Conservation (phyloP, 2,113 vertebrate species). For the Apodemus speciosus region DNA sequence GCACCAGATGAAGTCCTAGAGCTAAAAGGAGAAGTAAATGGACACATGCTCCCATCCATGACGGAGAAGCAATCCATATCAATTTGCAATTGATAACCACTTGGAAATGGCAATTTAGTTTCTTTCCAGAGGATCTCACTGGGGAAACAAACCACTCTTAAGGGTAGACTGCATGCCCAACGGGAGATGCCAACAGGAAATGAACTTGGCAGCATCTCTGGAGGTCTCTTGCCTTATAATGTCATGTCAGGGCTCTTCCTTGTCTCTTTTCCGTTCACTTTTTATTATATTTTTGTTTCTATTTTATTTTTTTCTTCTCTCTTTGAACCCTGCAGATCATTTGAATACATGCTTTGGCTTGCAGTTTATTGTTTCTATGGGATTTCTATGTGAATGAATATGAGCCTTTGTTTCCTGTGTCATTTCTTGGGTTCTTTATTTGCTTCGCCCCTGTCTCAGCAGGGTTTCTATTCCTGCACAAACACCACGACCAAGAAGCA, state of each 20-base stretch:
- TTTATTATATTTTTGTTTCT: background rate
- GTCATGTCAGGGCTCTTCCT: background rate
- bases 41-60: background rate
- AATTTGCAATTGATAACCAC: background rate
- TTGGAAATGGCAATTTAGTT: background rate
- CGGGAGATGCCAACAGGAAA: background rate
- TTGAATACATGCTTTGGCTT: background rate
- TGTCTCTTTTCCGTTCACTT: background rate
- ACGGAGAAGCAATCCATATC: background rate
- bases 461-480: no score
- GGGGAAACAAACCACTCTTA: background rate
- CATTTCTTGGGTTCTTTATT: background rate
- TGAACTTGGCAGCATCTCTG: background rate
- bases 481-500: no score
- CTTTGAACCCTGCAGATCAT: background rate
- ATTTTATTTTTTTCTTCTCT: background rate
- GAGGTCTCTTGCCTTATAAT: background rate
- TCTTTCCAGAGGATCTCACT: background rate
- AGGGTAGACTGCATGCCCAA: background rate
- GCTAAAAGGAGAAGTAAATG: background rate
- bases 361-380: background rate
- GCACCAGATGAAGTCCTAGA: background rate
- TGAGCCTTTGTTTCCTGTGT: background rate
- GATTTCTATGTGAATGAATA: background rate
- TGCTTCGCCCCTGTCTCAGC: no score